phyloP scores from a whole-genome alignment of 2,113 vertebrate species.

The Lampris megalopsis region DNA sequence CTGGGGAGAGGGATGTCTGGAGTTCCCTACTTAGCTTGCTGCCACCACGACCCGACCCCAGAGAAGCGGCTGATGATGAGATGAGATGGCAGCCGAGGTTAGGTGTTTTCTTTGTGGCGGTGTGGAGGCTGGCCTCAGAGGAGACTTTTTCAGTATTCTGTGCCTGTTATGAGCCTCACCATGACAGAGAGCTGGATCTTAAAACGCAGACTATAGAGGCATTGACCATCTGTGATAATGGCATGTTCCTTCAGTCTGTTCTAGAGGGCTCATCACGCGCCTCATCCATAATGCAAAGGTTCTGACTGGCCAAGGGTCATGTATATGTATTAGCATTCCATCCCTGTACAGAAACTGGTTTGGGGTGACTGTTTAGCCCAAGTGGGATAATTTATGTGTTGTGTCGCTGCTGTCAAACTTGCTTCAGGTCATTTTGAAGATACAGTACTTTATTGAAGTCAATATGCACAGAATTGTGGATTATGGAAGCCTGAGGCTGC shows the following conservation, averaged over 20 bases:
- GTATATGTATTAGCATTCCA: constrained; percentile 16
- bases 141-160: not conserved
- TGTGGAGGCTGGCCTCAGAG: not conserved
- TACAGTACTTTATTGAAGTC: not conserved
- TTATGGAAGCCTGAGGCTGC: not conserved
- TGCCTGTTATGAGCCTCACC: not conserved
- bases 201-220: not conserved
- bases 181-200: not conserved
- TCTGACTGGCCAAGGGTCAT: not conserved
- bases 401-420: not conserved
- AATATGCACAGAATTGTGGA: not conserved
- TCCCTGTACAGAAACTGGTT: constrained; percentile 1
- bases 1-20: no score
- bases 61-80: no score
- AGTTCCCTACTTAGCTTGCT: no score
- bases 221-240: not conserved
- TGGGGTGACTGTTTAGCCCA: constrained; percentile 26
- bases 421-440: constrained; percentile 15
- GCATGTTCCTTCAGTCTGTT: not conserved
- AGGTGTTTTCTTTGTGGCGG: not conserved
- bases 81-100: no score
- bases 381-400: constrained; percentile 13
- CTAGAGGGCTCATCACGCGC: not conserved
- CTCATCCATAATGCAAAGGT: constrained; percentile 5
- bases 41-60: no score